Conservation (phyloP, 1,140 invertebrate genomes). For the Drosophila ficusphila region DNA sequence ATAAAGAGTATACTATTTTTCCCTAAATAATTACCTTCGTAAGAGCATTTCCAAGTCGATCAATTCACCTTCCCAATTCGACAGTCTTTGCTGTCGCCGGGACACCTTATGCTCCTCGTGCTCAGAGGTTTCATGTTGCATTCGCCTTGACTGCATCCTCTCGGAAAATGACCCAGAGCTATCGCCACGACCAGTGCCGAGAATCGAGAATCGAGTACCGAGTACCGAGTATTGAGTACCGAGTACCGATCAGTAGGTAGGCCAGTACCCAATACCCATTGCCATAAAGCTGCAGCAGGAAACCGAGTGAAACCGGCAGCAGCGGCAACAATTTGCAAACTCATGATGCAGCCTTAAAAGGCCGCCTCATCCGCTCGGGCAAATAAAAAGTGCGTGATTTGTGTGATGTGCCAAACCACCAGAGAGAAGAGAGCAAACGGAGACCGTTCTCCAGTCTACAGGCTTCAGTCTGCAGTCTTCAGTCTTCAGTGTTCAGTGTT, state of each 20-base stretch:
- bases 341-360: constrained; percentile 81
- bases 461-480: constrained; percentile 13
- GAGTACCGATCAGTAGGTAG: no score
- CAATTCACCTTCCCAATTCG: neutral
- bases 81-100: constrained; percentile 31
- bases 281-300: constrained; percentile 79
- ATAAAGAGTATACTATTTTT: no score
- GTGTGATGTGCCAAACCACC: constrained; percentile 74
- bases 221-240: no score
- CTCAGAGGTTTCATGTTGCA: constrained; percentile 79
- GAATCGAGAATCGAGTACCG: no score
- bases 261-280: constrained; percentile 21
- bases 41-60: constrained; percentile 23
- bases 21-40: no score
- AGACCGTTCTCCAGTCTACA: neutral
- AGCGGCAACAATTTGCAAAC: constrained; percentile 77
- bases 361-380: constrained; percentile 72
- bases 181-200: constrained; percentile 56
- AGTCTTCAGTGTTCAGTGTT: constrained; percentile 24
- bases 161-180: constrained; percentile 79
- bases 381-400: constrained; percentile 82
- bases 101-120: constrained; percentile 56
- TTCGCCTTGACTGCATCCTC: constrained; percentile 72
- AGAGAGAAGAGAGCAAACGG: constrained; percentile 35
- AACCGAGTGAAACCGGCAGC: constrained; percentile 50